Conservation (phyloP, 2,113 vertebrate species). For the Bujurquina vittata region DNA sequence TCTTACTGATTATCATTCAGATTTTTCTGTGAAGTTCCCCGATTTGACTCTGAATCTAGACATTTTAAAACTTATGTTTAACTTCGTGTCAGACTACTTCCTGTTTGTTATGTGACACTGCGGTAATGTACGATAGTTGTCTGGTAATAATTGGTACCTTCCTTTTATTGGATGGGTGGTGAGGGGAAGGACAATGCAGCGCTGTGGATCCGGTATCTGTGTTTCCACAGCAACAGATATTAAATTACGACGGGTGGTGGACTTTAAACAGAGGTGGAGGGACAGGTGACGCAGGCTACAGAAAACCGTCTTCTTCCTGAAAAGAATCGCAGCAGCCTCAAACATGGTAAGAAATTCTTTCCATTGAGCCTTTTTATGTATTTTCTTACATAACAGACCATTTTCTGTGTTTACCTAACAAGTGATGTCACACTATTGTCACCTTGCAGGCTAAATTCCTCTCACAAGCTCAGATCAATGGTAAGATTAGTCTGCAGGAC, state of each 20-base stretch:
- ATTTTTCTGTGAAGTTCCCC: background rate
- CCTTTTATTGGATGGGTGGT: background rate
- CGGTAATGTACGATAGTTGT: background rate
- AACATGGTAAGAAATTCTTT: conserved; percentile 59
- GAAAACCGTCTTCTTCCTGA: conserved; percentile 49
- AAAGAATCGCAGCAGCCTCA: conserved; percentile 3
- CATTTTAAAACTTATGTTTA: background rate
- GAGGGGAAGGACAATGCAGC: conserved; percentile 27
- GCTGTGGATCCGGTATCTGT: conserved; percentile 54
- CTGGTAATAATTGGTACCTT: background rate
- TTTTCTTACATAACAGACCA: background rate
- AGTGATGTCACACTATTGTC: background rate
- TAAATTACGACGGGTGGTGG: conserved; percentile 64
- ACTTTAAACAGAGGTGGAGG: conserved; percentile 73
- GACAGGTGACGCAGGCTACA: conserved; percentile 37
- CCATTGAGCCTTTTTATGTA: background rate
- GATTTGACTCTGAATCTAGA: background rate
- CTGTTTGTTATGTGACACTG: background rate
- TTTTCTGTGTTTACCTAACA: background rate
- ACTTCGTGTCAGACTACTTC: background rate
- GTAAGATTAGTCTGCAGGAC: conserved; percentile 44
- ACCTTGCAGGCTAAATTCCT: conserved; percentile 79
- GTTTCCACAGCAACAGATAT: conserved; percentile 73
- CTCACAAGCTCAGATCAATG: conserved; percentile 77
- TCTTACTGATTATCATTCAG: background rate